Conservation (phyloP, 2,888 invertebrate genomes). For the Parelbella ahira region DNA sequence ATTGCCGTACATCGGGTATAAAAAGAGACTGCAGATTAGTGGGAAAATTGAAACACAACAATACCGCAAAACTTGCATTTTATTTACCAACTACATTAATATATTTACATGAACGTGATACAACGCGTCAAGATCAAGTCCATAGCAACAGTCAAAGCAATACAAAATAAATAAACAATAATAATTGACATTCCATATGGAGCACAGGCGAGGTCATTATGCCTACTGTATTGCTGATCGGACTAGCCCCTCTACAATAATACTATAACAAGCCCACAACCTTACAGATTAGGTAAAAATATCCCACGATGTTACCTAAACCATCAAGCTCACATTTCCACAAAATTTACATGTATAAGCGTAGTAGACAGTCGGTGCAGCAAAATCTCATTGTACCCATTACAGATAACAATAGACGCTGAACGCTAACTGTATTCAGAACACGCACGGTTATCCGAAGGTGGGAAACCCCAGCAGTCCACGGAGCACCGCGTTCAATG, state of each 20-base stretch:
- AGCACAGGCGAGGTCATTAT: constrained; percentile 46
- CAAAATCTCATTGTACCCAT: too few relatives aligned
- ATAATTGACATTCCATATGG: constrained; percentile 42
- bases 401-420: too few relatives aligned
- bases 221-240: constrained; percentile 46
- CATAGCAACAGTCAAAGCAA: constrained; percentile 77
- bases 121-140: constrained; percentile 76
- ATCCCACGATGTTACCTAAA: too few relatives aligned
- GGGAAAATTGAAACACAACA: constrained; percentile 31
- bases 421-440: constrained; percentile 13
- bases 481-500: constrained; percentile 13
- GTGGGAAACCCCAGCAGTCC: constrained; percentile 5
- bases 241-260: constrained; percentile 30
- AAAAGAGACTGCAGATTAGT: too few relatives aligned
- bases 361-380: too few relatives aligned
- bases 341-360: too few relatives aligned
- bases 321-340: too few relatives aligned
- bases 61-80: constrained; percentile 66
- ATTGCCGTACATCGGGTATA: too few relatives aligned
- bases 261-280: constrained; percentile 28
- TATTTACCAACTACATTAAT: constrained; percentile 64
- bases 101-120: constrained; percentile 76
- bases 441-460: constrained; percentile 14
- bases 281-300: constrained; percentile 26
- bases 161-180: constrained; percentile 62